Base-by-base conservation (phyloP, 2,888 invertebrate species). In the Lumbricus terrestris region DNA sequence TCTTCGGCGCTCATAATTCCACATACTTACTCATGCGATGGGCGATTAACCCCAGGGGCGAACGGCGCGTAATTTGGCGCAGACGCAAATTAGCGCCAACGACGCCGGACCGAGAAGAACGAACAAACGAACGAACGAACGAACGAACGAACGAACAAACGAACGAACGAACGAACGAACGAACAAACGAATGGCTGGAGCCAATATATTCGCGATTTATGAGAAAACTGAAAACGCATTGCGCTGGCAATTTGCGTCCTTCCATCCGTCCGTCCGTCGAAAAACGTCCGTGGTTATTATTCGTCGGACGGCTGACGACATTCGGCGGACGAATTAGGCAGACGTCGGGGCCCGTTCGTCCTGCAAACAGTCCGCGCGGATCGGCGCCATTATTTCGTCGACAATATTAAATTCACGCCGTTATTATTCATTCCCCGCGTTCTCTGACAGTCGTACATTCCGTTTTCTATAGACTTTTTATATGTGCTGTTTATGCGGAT, bases 21-120 rank as follows among this genome's bases (percentile, higher is more conserved):
- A 69, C 69, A 69, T n/a, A 69, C n/a, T 69, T 69, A 69, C 69
- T 69, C 69, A n/a, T 69, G 69, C 69, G 69, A n/a, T 69, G 69
- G 69, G 69, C 69, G 69, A 69, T 69, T 69, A 69, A 69, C 69
- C 69, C 69, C 69, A n/a, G 69, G 69, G 69, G 69, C 69, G 69
- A 29, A 29, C 69, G 69, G n/a, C 69, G n/a, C n/a, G 69, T n/a
- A 69, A n/a, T 69, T 69, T 69, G 69, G 69, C 69, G n/a, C 8
- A n/a, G 69, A 29, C n/a, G 69, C n/a, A n/a, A 29, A 69, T 69
- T 69, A 69, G 69, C 69, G 69, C 69, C 69, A 69, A 13, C 69
- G 69, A 0, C 69, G 69, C n/a, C 16, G n/a, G n/a, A 69, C 29
- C 69, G 13, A n/a, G 29, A 69, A 69, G 23, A 23, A 6, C 4